Evolutionary conservation across 1,140 invertebrate species (phyloP).

Genomic region (Nephila pilipes): DNA sequence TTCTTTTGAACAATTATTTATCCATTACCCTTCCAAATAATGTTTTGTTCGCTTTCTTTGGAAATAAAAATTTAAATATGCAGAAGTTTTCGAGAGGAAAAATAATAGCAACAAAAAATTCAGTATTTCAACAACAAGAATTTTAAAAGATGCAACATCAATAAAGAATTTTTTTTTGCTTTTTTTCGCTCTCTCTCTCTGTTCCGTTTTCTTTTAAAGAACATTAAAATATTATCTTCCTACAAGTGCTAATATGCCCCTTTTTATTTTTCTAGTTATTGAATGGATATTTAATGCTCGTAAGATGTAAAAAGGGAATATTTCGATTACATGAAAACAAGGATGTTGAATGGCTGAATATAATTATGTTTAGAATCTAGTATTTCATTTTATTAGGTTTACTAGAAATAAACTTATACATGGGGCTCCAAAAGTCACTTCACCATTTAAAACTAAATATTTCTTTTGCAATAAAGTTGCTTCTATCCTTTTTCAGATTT

Average conservation of each 20-base stretch:
- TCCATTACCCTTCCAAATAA: neutral
- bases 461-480: no score
- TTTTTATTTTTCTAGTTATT: neutral
- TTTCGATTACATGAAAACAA: neutral
- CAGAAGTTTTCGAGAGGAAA: neutral
- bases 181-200: no score
- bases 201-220: neutral
- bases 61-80: constrained; percentile 17
- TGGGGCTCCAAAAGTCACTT: no score
- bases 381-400: no score
- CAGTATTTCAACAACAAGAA: neutral
- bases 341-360: no score
- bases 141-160: neutral
- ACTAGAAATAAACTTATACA: no score
- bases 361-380: no score
- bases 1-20: constrained; percentile 26
- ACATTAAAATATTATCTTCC: neutral
- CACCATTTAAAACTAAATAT: no score
- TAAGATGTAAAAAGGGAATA: neutral
- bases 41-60: neutral
- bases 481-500: no score
- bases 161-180: neutral
- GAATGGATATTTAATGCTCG: neutral
- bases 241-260: neutral
- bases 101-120: neutral